Evolutionary conservation across 2,797 vertebrate genomes (phyloP), one percentile per base, ranked within the genome.

Genomic region (Neosalanx taihuensis): DNA sequence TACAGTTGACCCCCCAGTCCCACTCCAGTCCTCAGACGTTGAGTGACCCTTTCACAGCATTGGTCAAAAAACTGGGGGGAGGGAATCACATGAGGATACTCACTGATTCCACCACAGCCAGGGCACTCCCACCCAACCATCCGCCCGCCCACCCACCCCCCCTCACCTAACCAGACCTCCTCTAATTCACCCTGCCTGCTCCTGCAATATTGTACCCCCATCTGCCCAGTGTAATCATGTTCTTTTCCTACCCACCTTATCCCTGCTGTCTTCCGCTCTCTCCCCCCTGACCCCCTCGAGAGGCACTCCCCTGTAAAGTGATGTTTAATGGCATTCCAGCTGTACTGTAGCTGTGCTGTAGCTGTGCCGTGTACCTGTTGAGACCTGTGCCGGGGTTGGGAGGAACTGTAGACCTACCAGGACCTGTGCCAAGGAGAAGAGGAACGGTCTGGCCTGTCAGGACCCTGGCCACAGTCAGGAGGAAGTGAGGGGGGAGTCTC

Each of bases 321-420:
- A 46, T 46, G 41, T 46, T 46, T 46, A 46, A 46, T 46, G 41
- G 41, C 41, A 13, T 2, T 46, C 41, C 41, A 75, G 72, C 69
- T 66, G 74, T 73, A 12, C 51, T 56, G 18, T 56, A 56, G 18
- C 18, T 51, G n/a, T 35, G 18, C 62, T 33, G 60, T 64, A 65
- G 67, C 57, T 26, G 33, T 64, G 3, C 63, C 31, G 46, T 71
- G 71, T 77, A 72, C 69, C 71, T 69, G 74, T 56, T 17, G 15
- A 56, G 51, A 56, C 18, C 51, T 17, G 10, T 46, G 41, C 41
- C 41, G 7, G 10, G 41, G 41, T 13, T 46, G 2, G 41, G 41
- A 46, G 41, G 41, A 46, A 46, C 41, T 46, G 13, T 9, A 9
- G 41, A 46, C 41, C 41, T 46, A 46, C 41, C 41, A 2, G 41